phyloP scores from a whole-genome alignment of 2,888 invertebrate genomes.

The Labia minor region DNA sequence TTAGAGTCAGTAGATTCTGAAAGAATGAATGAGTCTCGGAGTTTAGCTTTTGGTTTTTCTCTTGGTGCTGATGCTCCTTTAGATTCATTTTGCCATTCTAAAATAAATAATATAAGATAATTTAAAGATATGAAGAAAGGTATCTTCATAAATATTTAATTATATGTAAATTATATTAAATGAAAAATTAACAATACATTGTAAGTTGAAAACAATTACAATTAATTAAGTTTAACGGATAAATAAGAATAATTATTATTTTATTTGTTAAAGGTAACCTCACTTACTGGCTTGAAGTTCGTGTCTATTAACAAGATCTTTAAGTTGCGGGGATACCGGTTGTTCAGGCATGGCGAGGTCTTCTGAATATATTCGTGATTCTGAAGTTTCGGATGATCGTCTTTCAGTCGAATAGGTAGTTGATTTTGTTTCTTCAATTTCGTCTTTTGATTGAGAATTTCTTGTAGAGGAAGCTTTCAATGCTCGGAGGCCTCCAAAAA shows the following conservation, averaged over 20 bases:
- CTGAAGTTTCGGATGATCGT: neutral
- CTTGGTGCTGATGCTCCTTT: conserved; percentile 23
- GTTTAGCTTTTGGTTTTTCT: conserved; percentile 30
- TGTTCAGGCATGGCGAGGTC: conserved; percentile 30
- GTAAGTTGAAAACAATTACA: too few species aligned
- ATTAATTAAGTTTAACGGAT: too few species aligned
- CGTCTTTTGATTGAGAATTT: conserved; percentile 19
- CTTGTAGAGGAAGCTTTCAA: conserved; percentile 28
- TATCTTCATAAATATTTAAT: too few species aligned
- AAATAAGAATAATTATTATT: neutral
- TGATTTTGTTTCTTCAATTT: neutral
- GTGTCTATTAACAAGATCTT: conserved; percentile 30
- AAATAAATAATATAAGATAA: too few species aligned
- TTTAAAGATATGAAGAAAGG: too few species aligned
- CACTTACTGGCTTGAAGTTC: conserved; percentile 30
- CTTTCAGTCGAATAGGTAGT: neutral
- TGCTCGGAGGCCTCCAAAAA: conserved; percentile 37
- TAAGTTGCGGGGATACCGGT: conserved; percentile 29
- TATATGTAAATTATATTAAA: too few species aligned
- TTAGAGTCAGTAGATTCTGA: conserved; percentile 20
- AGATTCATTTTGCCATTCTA: neutral
- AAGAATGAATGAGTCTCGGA: conserved; percentile 31
- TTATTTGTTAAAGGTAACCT: neutral
- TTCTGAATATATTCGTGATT: neutral
- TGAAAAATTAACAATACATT: too few species aligned